Evolutionary conservation across 53 echinoderm and acorn worm species (phyloP), one percentile per base, ranked within the genome.

Genomic region (Paracentrotus lividus): DNA sequence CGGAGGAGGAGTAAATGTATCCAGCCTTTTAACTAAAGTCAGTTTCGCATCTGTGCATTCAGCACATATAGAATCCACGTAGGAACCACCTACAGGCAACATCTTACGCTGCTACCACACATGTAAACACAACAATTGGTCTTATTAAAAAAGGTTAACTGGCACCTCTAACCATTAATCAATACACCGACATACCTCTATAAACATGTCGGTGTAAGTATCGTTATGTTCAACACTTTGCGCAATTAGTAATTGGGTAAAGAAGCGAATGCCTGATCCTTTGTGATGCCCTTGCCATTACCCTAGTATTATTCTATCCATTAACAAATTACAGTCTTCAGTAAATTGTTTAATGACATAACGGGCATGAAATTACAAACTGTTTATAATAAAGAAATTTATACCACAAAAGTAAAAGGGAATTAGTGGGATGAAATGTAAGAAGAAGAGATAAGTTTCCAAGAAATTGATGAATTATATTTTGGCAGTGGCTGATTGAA

Each of bases 51-150:
- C 72, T 15, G 38, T 72, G 72, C 36, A 72, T 38, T 72, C 36
- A 40, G 40, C 36, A 15, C 4, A 14, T 20, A 72, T 2, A 5
- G 18, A 16, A 72, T 9, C 20, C 36, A 20, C 40, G 72, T 40
- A 4, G 18, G 18, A 40, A 40, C 72, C 21, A 72, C 20, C 72
- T 72, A 18, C 3, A 36, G 72, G 72, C 72, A 72, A 20, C 20
- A 38, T 40, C 1, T 38, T 36, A 32, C 2, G 5, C 15, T 20
- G 20, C 20, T 40, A 20, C 13, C 72, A 40, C 72, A 72, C 72
- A 72, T 72, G 72, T 72, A 72, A 72, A 72, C 72, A 72, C 36
- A 40, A 18, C 10, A 1, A 72, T 72, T 36, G 72, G 72, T 72
- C 36, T 32, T 0, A 6, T 36, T 40, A 64, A 72, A 40, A 24